Base-by-base conservation (phyloP, 2,888 invertebrate species). In the Lingula anatina region DNA sequence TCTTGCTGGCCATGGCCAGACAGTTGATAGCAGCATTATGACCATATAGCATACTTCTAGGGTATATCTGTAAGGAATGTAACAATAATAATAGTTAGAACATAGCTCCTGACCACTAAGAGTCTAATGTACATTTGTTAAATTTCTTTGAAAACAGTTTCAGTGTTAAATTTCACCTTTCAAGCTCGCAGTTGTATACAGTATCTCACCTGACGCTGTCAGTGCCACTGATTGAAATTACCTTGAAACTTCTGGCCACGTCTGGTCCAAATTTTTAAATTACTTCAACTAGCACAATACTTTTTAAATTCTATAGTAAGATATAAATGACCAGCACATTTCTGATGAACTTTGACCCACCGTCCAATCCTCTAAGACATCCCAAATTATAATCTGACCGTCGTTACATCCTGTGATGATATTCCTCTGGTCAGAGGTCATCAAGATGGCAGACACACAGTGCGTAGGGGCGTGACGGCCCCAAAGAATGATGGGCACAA, bases 401-500 rank as follows among this genome's bases (percentile, higher is more conserved):
- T 99, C 97, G 70, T 95, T 91, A 77, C 95, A 94, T 28, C 96
- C 97, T 2, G 97, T 97, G 42, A 95, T 89, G 42, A 99, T 81
- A 9, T 91, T 92, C 74, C 85, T 87, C 76, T 93, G 90, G 79
- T 96, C 94, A 53, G 88, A 84, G 21, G 95, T 92, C 47, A 96
- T 81, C 71, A 90, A 89, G 51, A 99, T 86, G 50, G 92, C 88
- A 0, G 94, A 94, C 61, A 99, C 90, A 73, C 94, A 94, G 79
- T 97, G 96, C 2, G 95, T 93, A 1, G 97, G 97, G 2, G 97
- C 90, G 70, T 89, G 85, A 65, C 89, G 89, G 27, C 97, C 97
- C 99, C 99, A 99, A 48, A 99, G 81, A 53, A 97, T 93, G 53
- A 99, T 89, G 0, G 99, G 99, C 46, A 99, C 92, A 51, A 97